phyloP scores from a whole-genome alignment of 2,797 vertebrate genomes.

The Anguilla obscura region DNA sequence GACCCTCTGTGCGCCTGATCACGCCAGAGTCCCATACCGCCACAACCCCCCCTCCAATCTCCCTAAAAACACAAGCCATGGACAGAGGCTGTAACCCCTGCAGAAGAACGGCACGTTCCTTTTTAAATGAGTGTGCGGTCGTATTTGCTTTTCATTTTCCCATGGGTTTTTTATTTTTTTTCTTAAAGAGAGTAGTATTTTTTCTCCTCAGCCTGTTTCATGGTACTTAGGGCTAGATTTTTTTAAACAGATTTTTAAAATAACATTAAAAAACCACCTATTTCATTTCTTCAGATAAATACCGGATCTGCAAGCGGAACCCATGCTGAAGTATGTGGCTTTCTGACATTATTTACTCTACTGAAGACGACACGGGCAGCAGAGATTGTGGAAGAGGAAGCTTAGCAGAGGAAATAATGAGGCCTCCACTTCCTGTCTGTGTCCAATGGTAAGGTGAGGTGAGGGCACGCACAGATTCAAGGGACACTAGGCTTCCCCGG shows the following conservation, averaged over 20 bases:
- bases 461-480: neutral
- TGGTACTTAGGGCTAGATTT: neutral
- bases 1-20: conserved; percentile 29
- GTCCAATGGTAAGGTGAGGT: neutral
- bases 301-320: neutral
- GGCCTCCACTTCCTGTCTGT: neutral
- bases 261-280: neutral
- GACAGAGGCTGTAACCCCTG: neutral
- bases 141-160: neutral
- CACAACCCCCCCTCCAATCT: neutral
- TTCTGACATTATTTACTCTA: conserved; percentile 12
- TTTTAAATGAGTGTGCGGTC: neutral
- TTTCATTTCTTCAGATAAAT: neutral
- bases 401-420: neutral
- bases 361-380: neutral
- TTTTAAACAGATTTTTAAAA: neutral
- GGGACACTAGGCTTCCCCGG: neutral
- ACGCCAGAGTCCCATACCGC: neutral
- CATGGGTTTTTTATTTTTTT: neutral
- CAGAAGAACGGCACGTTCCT: neutral
- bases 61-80: neutral
- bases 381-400: neutral
- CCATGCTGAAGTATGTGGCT: neutral
- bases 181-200: neutral
- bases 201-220: neutral